Evolutionary conservation across 1,140 invertebrate genomes (phyloP).

Genomic region (Drosophila insularis): DNA sequence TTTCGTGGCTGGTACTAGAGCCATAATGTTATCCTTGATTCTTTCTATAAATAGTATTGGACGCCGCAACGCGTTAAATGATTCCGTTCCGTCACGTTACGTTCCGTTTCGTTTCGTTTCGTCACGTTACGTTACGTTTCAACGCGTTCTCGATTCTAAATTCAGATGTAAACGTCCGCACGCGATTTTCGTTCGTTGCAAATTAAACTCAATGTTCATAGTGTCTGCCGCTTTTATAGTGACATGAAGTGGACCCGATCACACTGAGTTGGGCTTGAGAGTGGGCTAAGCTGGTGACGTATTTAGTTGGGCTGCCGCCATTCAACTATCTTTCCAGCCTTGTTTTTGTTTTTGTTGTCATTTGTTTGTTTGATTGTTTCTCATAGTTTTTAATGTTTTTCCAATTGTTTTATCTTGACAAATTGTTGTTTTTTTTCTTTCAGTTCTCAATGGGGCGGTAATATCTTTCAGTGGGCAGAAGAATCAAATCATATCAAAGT

Average conservation of each 20-base stretch:
- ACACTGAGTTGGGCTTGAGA: conserved; percentile 14
- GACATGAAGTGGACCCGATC: conserved; percentile 19
- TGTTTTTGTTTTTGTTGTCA: background rate
- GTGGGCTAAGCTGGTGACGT: conserved; percentile 41
- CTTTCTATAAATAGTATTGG: conserved; percentile 31
- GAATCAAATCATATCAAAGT: conserved; percentile 15
- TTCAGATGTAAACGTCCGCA: conserved; percentile 57
- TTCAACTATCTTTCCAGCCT: background rate
- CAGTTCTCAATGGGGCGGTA: conserved; percentile 37
- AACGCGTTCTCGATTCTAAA: conserved; percentile 49
- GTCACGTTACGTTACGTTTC: conserved; percentile 30
- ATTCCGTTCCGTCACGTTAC: conserved; percentile 47
- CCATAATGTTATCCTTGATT: conserved; percentile 47
- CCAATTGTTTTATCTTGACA: conserved; percentile 61
- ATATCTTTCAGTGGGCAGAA: conserved; percentile 38
- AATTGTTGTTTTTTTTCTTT: conserved; percentile 31
- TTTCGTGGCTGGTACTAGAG: conserved; percentile 72
- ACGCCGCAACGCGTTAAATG: conserved; percentile 60
- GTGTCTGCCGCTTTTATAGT: conserved; percentile 71
- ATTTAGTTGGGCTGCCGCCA: conserved; percentile 23
- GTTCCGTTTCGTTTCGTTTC: conserved; percentile 24
- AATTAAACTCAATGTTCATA: conserved; percentile 70
- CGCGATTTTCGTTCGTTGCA: conserved; percentile 75
- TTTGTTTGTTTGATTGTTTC: conserved; percentile 6
- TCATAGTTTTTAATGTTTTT: conserved; percentile 13